Base-by-base conservation (phyloP, 2,113 vertebrate genomes). In the Xenus cinereus region DNA sequence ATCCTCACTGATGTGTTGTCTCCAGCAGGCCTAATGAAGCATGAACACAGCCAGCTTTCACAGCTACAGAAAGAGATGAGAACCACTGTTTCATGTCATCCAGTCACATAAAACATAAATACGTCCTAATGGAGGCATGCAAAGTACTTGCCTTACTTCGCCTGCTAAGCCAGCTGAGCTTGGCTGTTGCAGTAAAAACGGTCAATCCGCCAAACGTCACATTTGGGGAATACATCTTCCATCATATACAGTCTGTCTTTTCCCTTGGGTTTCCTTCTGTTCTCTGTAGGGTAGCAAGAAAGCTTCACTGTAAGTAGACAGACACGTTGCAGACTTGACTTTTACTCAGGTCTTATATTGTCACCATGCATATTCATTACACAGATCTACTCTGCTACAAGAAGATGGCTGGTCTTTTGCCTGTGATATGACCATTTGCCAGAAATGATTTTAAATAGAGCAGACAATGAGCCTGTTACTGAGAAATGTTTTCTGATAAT, bases 401-500 rank as follows among this genome's bases (percentile, higher is more conserved):
- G 68, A 83, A 54, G 72, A 20, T 43, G n/a, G 30, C n/a, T 89
- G 77, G 37, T 87, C 69, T 69, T 92, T 81, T 75, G 83, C 80
- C 90, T 93, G 62, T 2, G 5, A 66, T 53, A 19, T 2, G 23
- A 66, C 73, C 27, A 43, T 73, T 69, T 89, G 77, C 59, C 89
- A 92, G 84, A 66, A 89, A 76, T 66, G 2, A 82, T 59, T 85
- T 87, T 87, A 86, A 87, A 91, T 0, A 54, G 69, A 87, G 77
- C 69, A 91, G 73, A 87, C 86, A 94, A 89, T 21, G 66, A 84
- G 67, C 64, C 23, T 80, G 50, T 66, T 78, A 63, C 43, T 69
- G 87, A 57, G 53, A 97, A 87, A 30, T 81, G 71, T 91, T 85
- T 95, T 96, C 78, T 82, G 71, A 76, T 73, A 66, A 69, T 83